Conservation (phyloP, 2,888 invertebrate genomes). For the Cephus rjabovi region DNA sequence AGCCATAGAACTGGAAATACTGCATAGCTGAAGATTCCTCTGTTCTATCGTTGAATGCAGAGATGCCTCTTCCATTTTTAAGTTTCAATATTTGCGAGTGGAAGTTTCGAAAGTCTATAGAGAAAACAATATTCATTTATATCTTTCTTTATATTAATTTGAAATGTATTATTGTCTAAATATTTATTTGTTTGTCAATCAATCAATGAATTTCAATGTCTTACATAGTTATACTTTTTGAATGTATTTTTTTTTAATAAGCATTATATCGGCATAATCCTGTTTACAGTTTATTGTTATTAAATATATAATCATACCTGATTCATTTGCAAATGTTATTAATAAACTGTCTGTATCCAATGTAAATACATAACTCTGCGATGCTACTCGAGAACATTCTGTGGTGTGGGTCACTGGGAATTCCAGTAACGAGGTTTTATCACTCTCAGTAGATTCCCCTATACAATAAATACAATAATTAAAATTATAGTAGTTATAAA, state of each 20-base stretch:
- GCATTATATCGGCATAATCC: constrained; percentile 6
- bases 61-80: constrained; percentile 78
- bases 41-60: constrained; percentile 94
- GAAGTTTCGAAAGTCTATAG: constrained; percentile 79
- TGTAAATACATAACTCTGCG: constrained; percentile 78
- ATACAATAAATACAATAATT: neutral
- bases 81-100: constrained; percentile 80
- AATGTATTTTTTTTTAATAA: neutral
- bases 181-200: neutral
- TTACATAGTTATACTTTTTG: neutral
- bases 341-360: constrained; percentile 80
- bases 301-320: constrained; percentile 57
- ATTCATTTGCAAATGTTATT: constrained; percentile 76
- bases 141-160: too few species aligned
- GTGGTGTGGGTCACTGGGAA: constrained; percentile 78
- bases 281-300: constrained; percentile 3
- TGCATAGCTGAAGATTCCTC: constrained; percentile 98
- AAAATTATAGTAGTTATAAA: neutral
- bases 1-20: constrained; percentile 99
- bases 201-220: neutral
- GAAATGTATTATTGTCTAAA: too few species aligned
- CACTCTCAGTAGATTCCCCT: constrained; percentile 50
- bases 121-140: neutral
- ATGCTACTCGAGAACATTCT: constrained; percentile 79
- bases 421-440: constrained; percentile 70